Evolutionary conservation across 2,797 vertebrate genomes (phyloP), one percentile per base, ranked within the genome.

Genomic region (Naso thynnoides): DNA sequence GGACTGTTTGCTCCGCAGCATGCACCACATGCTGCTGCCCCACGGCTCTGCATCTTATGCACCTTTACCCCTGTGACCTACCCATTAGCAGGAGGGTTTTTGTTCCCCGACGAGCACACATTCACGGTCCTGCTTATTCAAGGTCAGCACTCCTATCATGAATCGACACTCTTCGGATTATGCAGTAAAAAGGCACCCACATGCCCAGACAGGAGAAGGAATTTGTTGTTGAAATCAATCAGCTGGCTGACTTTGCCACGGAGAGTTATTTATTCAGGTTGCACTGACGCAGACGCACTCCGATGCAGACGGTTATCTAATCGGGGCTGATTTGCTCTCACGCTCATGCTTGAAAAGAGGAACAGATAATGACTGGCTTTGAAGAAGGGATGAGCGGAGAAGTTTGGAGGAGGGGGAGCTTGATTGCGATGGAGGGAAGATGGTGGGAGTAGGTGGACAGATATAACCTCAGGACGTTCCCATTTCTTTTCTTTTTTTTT

Each of bases 1-100:
- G 53, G 61, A 70, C 78, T 59, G 50, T 81, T 70, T 93, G 87
- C 92, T 93, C 60, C 91, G 85, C 82, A 87, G 72, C 89, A 16
- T 47, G 36, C 57, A 16, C 9, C 70, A 15, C 26, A 14, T 36
- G 54, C 70, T 14, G 6, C 71, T 7, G 18, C 41, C 45, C 60
- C 61, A 6, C 16, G 15, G 56, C 74, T 70, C 44, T 16, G 52
- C 56, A 60, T 85, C 56, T 73, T 74, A 73, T 72, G 45, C 70
- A 78, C 73, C 70, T 74, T 59, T 69, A 79, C 66, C 61, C 55
- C 21, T 8, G 6, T 41, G 71, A 68, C 78, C 73, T 44, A 58
- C 39, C 45, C 47, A 5, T 76, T 70, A 66, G 55, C 72, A 23
- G 8, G 26, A 27, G 8, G 58, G 33, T 62, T 27, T 77, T 36